These are phyloP conservation scores for Centropristis striata DNA, from an alignment of 2,113 vertebrate species.

Conservation along the genomic window DNA sequence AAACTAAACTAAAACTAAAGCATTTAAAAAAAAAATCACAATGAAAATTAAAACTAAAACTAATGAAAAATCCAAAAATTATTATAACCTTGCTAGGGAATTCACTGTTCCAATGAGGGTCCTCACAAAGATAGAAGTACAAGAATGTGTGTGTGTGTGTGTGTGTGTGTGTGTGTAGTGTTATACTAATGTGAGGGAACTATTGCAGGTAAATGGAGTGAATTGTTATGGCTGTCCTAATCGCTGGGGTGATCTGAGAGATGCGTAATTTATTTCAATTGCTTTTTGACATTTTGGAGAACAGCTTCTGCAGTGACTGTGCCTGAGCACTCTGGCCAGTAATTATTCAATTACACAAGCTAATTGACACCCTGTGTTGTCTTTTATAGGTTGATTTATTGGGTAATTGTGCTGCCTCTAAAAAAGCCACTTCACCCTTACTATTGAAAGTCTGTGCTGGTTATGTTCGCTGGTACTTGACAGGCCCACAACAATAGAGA, in stretches of 20 bases:
- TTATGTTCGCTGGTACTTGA: constrained; percentile 49
- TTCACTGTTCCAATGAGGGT: too few relatives aligned
- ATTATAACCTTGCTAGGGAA: too few relatives aligned
- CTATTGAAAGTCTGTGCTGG: constrained; percentile 58
- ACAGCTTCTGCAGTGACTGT: constrained; percentile 90
- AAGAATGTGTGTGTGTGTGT: constrained; percentile 10
- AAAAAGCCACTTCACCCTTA: constrained; percentile 92
- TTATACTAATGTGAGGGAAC: background rate
- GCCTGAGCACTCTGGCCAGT: constrained; percentile 89
- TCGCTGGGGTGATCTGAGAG: constrained; percentile 90
- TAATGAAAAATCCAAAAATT: too few relatives aligned
- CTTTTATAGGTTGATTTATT: constrained; percentile 92
- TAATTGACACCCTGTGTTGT: constrained; percentile 90
- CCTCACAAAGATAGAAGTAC: too few relatives aligned
- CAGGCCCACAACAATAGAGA: constrained; percentile 35
- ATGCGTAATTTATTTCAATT: constrained; percentile 95
- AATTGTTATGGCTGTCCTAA: constrained; percentile 89
- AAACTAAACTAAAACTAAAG: too few relatives aligned
- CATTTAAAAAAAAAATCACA: too few relatives aligned
- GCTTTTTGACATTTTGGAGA: constrained; percentile 96
- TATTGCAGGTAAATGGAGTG: constrained; percentile 82
- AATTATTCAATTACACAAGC: constrained; percentile 97
- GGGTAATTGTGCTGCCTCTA: constrained; percentile 91
- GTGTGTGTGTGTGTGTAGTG: constrained; percentile 6
- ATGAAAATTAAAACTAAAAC: too few relatives aligned